These are phyloP conservation scores for Eonycteris spelaea DNA, from an alignment of 2,113 vertebrate genomes.

Conservation along the genomic window DNA sequence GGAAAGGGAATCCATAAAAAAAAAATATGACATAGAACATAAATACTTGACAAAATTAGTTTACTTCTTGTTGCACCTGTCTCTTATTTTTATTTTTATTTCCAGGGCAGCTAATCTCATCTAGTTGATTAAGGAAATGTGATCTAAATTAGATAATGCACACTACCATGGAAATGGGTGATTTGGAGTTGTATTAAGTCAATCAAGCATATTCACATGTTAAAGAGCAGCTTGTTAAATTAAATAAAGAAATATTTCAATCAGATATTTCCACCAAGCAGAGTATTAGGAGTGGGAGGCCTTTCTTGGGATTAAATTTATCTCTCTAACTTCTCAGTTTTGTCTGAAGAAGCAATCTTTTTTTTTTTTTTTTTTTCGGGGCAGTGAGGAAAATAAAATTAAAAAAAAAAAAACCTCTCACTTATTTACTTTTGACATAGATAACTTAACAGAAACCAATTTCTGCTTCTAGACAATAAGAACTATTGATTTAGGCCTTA, in stretches of 20 bases:
- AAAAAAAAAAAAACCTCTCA: too few relatives aligned
- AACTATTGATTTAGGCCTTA: background rate
- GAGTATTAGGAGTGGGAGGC: background rate
- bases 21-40: background rate
- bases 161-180: background rate
- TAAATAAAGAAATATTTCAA: background rate
- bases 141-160: background rate
- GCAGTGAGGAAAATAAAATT: background rate
- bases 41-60: background rate
- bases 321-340: background rate
- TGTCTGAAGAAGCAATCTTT: background rate
- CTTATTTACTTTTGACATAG: background rate
- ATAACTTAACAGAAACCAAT: constrained; percentile 2
- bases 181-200: background rate
- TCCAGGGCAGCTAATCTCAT: background rate
- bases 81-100: background rate
- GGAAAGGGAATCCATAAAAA: background rate
- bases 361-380: background rate
- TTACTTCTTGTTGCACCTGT: background rate
- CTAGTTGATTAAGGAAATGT: background rate
- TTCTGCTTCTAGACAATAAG: background rate
- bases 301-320: background rate
- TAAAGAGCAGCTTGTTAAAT: background rate
- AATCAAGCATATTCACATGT: background rate
- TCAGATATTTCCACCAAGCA: background rate